Evolutionary conservation across 2,888 invertebrate genomes (phyloP).

Genomic region (Pollenia angustigena): DNA sequence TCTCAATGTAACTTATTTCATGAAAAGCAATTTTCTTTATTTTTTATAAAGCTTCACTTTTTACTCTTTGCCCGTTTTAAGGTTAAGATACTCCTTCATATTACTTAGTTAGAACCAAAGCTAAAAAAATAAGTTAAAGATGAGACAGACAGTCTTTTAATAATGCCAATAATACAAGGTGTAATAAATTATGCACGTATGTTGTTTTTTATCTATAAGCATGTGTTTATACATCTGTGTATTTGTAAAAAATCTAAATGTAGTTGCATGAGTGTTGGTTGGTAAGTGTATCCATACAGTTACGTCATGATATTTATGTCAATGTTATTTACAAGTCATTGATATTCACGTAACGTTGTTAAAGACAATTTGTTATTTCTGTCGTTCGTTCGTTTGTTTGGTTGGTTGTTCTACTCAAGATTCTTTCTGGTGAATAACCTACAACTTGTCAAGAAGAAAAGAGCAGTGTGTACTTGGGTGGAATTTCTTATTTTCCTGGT

Average conservation of each 20-base stretch:
- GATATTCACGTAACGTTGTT: conserved; percentile 68
- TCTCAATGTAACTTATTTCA: not conserved
- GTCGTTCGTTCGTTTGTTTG: not conserved
- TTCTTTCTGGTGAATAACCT: conserved; percentile 43
- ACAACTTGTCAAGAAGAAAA: conserved; percentile 43
- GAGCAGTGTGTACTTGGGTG: not conserved
- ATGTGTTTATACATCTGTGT: not conserved
- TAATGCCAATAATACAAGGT: conserved; percentile 68
- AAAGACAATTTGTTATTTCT: conserved; percentile 54
- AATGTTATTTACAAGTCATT: conserved; percentile 72
- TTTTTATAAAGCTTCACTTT: not conserved
- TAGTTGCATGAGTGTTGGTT: not conserved
- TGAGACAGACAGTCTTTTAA: conserved; percentile 57
- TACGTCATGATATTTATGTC: conserved; percentile 73
- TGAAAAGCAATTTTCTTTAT: not conserved
- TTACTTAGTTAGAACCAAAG: not conserved
- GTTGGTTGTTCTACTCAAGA: not conserved
- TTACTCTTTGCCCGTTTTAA: not conserved
- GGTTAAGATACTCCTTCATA: conserved; percentile 27
- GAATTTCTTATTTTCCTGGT: conserved; percentile 40
- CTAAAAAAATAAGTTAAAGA: conserved; percentile 20
- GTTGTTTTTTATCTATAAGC: not conserved
- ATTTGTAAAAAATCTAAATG: not conserved
- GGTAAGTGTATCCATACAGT: conserved; percentile 40
- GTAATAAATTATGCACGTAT: conserved; percentile 67